These are phyloP conservation scores for Chaenodraco wilsoni DNA, from an alignment of 2,797 vertebrate genomes.

Conservation along the genomic window DNA sequence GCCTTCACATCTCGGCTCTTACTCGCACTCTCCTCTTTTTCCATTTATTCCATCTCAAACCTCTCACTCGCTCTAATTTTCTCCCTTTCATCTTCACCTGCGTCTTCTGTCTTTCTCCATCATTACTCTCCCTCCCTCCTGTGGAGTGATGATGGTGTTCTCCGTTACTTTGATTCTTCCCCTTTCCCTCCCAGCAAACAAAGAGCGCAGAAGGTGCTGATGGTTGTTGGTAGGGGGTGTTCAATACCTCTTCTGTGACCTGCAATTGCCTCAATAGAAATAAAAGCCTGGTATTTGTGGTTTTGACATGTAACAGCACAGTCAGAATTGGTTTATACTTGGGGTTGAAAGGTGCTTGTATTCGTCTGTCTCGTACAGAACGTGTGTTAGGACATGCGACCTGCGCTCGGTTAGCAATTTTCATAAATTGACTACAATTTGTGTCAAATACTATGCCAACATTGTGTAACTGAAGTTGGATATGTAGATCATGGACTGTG, in stretches of 20 bases:
- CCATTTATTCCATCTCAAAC: not conserved
- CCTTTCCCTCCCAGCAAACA: constrained; percentile 8
- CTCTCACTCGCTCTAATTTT: constrained; percentile 1
- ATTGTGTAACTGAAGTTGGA: no score
- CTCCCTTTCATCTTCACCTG: constrained; percentile 20
- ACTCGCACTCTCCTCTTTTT: not conserved
- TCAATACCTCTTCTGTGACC: constrained; percentile 14
- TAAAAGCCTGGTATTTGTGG: constrained; percentile 15
- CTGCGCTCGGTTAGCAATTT: no score
- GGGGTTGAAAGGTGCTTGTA: no score
- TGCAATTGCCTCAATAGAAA: not conserved
- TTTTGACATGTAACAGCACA: constrained; percentile 5
- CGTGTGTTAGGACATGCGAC: no score
- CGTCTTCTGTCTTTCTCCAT: constrained; percentile 17
- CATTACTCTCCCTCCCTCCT: constrained; percentile 30
- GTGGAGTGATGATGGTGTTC: constrained; percentile 32
- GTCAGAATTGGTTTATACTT: not conserved
- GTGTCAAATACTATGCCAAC: no score
- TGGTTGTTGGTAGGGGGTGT: constrained; percentile 23
- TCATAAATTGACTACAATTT: no score
- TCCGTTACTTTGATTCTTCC: constrained; percentile 4
- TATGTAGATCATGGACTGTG: no score
- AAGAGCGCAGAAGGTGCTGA: constrained; percentile 35
- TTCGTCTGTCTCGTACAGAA: no score
- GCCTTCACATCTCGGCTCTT: constrained; percentile 23